phyloP scores from a whole-genome alignment of 2,888 invertebrate genomes.

The Caenorhabditis zanzibari region DNA sequence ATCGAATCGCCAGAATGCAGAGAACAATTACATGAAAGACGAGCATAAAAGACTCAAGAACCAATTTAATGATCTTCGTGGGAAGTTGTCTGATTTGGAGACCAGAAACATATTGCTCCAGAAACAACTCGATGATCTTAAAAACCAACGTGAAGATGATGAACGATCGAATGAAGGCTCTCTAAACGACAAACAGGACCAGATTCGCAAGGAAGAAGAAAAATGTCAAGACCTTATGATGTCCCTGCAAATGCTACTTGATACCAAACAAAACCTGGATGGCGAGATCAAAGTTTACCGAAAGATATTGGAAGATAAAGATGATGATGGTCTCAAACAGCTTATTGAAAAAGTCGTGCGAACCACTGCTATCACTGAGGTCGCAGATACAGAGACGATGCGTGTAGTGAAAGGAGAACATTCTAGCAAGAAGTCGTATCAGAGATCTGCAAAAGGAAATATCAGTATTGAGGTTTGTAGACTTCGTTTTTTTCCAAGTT shows the following conservation, averaged over 20 bases:
- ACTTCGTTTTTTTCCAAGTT: too few species aligned
- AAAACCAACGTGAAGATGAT: conserved; percentile 85
- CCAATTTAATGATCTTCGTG: conserved; percentile 84
- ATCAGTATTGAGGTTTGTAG: conserved; percentile 83
- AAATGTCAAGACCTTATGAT: conserved; percentile 84
- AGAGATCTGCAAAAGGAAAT: conserved; percentile 85
- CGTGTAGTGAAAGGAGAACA: conserved; percentile 84
- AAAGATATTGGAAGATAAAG: conserved; percentile 85
- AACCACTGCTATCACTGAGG: conserved; percentile 80
- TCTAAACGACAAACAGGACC: conserved; percentile 83
- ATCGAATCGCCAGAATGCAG: conserved; percentile 84
- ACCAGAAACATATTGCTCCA: conserved; percentile 84
- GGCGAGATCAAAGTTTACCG: conserved; percentile 86
- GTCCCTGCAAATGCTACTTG: conserved; percentile 84
- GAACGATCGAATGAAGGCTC: conserved; percentile 84
- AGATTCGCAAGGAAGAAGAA: conserved; percentile 84
- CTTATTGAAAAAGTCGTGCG: conserved; percentile 83
- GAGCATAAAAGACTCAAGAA: conserved; percentile 84
- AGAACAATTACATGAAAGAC: conserved; percentile 84
- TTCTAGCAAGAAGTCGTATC: conserved; percentile 85
- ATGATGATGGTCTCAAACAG: conserved; percentile 83
- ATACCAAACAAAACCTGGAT: conserved; percentile 86
- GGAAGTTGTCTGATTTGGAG: conserved; percentile 85
- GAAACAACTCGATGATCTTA: conserved; percentile 84
- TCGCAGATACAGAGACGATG: conserved; percentile 77